A percentile compares a stretch with the other conserved stretches of the same genome.
Evolutionary conservation across 2,797 vertebrate species (phyloP).

Genomic region (Fratercula arctica): DNA sequence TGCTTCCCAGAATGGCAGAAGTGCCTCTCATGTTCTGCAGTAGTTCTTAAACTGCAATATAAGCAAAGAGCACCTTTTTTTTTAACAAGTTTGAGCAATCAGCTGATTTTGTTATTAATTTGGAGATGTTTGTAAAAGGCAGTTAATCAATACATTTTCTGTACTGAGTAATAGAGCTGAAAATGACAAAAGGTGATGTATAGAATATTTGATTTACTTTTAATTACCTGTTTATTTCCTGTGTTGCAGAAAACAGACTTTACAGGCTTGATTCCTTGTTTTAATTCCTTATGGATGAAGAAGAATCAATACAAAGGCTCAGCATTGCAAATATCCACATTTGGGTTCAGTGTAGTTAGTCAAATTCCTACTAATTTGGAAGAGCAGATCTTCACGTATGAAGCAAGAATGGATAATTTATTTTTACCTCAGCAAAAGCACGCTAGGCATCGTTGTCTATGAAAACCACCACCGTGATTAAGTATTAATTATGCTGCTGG

Average conservation of each 20-base stretch:
- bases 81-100: neutral
- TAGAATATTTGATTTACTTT: neutral
- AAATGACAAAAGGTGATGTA: neutral
- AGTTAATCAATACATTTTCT: neutral
- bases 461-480: neutral
- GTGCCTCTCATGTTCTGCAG: neutral
- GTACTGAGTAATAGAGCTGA: neutral
- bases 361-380: neutral
- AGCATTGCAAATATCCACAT: neutral
- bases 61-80: neutral
- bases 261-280: neutral
- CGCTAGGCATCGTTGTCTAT: neutral
- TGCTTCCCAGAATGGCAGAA: neutral
- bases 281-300: neutral
- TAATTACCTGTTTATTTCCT: neutral
- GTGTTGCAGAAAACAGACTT: neutral
- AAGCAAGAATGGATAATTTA: neutral
- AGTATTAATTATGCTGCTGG: constrained; percentile 15
- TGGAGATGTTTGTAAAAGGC: neutral
- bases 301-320: neutral
- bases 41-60: neutral
- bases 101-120: neutral
- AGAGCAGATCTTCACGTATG: neutral
- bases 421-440: neutral
- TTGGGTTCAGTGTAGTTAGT: neutral